Percentiles rank a stretch among this genome's conserved stretches.
Evolutionary conservation across 2,888 invertebrate genomes (phyloP).

Genomic region (Leucophora obtusa): DNA sequence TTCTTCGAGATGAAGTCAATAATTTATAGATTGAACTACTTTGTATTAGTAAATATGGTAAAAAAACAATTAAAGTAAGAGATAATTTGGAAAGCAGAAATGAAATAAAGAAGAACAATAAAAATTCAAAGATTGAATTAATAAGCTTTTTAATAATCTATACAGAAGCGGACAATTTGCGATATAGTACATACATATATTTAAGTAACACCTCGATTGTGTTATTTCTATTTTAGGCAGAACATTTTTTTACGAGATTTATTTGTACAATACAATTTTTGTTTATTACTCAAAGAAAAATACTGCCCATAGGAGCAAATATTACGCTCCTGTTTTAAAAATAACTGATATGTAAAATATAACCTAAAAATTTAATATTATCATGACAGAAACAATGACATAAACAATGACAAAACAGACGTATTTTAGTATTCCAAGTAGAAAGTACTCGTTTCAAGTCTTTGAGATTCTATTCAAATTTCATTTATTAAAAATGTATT

Average conservation of each 20-base stretch:
- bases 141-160: too few species aligned
- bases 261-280: too few species aligned
- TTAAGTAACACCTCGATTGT: too few species aligned
- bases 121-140: background rate
- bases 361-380: conserved; percentile 7
- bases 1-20: too few species aligned
- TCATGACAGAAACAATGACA: conserved; percentile 19
- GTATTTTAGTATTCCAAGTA: conserved; percentile 20
- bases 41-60: background rate
- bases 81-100: background rate
- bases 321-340: background rate
- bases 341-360: conserved; percentile 7
- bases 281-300: too few species aligned
- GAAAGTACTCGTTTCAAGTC: conserved; percentile 7
- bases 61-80: background rate
- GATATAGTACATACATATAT: too few species aligned
- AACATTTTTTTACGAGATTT: too few species aligned
- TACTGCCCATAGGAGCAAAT: background rate
- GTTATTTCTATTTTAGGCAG: too few species aligned
- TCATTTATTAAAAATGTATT: background rate
- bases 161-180: background rate
- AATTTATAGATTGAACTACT: too few species aligned
- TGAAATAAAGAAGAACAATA: background rate
- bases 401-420: conserved; percentile 12
- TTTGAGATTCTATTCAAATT: background rate